A percentile compares a stretch with the other conserved stretches of the same genome.
Evolutionary conservation across 2,113 vertebrate genomes (phyloP).

Genomic region (Zosterops borbonicus): DNA sequence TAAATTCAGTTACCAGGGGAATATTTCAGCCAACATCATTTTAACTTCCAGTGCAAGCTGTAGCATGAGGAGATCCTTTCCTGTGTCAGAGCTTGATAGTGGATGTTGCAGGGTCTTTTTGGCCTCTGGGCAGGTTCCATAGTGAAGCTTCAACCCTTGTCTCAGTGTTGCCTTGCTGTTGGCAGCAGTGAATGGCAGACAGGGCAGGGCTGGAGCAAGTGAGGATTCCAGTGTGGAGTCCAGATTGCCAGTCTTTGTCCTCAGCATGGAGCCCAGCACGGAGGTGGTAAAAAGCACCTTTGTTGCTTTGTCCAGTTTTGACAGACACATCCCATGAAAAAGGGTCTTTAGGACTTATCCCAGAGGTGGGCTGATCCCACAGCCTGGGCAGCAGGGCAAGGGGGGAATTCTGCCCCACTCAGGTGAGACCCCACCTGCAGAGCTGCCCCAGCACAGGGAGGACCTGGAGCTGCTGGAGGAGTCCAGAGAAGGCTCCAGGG

Average conservation of each 20-base stretch:
- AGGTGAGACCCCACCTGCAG: neutral
- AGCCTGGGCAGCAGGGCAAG: neutral
- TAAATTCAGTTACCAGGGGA: neutral
- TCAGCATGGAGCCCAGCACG: neutral
- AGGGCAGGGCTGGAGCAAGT: neutral
- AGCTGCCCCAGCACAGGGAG: neutral
- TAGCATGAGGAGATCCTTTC: neutral
- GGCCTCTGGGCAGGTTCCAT: neutral
- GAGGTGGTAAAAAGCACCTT: rapidly evolving
- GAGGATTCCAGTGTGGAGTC: neutral
- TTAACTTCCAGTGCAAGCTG: neutral
- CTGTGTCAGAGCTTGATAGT: rapidly evolving
- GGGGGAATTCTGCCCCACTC: neutral
- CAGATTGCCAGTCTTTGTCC: neutral
- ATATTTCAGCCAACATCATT: rapidly evolving
- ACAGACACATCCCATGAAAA: neutral
- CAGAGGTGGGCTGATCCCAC: neutral
- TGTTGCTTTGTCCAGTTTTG: neutral
- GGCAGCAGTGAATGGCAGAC: neutral
- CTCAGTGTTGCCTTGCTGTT: rapidly evolving
- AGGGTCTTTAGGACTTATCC: neutral
- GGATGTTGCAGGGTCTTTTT: neutral
- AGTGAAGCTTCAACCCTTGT: rapidly evolving
- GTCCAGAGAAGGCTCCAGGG: neutral
- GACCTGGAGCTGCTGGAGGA: neutral